Evolutionary conservation across 2,113 vertebrate species (phyloP).

Genomic region (Grus americana): DNA sequence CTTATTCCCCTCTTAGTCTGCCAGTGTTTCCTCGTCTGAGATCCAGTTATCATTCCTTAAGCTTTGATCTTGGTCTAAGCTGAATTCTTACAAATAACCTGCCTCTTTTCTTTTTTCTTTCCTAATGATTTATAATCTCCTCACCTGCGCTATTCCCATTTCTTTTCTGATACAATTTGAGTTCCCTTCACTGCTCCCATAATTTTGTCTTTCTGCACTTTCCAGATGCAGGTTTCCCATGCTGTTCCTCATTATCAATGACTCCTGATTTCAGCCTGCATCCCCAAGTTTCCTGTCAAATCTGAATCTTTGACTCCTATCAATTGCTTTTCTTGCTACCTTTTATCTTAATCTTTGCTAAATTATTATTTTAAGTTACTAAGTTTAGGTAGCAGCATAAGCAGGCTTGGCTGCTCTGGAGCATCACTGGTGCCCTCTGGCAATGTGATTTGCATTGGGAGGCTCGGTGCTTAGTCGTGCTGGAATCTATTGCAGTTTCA

Average conservation of each 20-base stretch:
- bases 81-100: neutral
- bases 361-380: neutral
- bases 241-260: neutral
- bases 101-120: neutral
- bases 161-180: neutral
- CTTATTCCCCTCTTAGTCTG: neutral
- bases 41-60: neutral
- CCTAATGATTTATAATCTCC: neutral
- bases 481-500: neutral
- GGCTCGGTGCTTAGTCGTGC: neutral
- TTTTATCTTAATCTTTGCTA: neutral
- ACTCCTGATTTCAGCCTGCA: neutral
- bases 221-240: neutral
- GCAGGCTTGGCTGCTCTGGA: neutral
- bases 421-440: neutral
- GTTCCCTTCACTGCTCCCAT: neutral
- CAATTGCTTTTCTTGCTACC: neutral
- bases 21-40: neutral
- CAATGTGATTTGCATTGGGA: neutral
- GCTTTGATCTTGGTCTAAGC: neutral
- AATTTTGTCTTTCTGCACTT: neutral
- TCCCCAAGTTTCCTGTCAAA: neutral
- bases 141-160: neutral
- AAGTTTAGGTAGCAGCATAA: neutral
- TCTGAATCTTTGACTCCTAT: neutral